phyloP scores from a whole-genome alignment of 2,888 invertebrate genomes.

The Himalopsyche kuldschensis region DNA sequence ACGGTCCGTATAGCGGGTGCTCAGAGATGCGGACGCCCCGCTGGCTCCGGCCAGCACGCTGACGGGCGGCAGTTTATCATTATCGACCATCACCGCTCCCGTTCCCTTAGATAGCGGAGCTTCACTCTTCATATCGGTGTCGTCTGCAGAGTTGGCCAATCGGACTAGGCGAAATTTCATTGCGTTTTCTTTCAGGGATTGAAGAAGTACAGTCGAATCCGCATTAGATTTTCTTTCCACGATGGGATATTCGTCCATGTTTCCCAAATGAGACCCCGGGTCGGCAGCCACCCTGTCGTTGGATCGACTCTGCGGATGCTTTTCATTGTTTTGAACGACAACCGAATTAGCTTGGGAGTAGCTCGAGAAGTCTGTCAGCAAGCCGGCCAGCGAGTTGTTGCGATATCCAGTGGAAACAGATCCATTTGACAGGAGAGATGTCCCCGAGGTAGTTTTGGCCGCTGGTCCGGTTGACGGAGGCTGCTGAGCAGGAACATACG shows the following conservation, averaged over 20 bases:
- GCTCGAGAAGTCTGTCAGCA: not conserved
- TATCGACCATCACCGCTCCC: not conserved
- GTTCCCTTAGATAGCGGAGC: not conserved
- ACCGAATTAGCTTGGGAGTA: not conserved
- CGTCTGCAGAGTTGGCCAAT: not conserved
- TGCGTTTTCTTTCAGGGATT: not conserved
- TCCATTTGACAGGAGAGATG: not conserved
- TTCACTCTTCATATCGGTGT: not conserved
- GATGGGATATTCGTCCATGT: not conserved
- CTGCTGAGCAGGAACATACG: not conserved
- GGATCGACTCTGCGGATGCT: not conserved
- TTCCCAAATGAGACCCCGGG: not conserved
- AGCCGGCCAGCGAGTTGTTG: not conserved
- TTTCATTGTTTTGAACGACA: not conserved
- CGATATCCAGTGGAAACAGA: not conserved
- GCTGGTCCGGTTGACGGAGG: not conserved
- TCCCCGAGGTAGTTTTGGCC: not conserved
- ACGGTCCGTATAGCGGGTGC: constrained; percentile 34
- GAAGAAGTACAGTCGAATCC: constrained; percentile 2
- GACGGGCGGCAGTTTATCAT: constrained; percentile 22
- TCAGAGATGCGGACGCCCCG: constrained; percentile 10
- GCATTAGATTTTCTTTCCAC: constrained; percentile 2
- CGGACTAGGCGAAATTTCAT: constrained; percentile 20
- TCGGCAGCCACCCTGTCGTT: not conserved
- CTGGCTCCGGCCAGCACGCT: constrained; percentile 24